These are phyloP conservation scores for Rissa tridactyla DNA, from an alignment of 2,113 vertebrate genomes.

Conservation along the genomic window DNA sequence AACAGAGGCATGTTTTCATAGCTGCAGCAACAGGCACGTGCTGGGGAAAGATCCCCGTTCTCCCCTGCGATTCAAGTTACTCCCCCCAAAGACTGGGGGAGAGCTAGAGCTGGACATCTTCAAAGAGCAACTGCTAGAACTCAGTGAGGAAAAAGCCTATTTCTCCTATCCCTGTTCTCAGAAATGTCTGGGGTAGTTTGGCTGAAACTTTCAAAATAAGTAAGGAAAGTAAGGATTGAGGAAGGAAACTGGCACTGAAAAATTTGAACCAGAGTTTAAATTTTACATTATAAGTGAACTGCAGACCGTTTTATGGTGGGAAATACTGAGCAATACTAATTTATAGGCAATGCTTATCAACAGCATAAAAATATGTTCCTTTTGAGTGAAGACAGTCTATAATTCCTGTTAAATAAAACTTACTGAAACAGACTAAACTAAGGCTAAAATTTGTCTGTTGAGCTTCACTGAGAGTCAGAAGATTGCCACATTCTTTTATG, in stretches of 20 bases:
- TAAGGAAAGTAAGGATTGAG: neutral
- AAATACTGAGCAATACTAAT: neutral
- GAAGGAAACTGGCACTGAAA: neutral
- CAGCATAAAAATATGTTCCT: neutral
- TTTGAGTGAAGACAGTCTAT: neutral
- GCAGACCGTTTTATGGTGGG: neutral
- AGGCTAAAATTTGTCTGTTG: neutral
- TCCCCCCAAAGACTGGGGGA: neutral
- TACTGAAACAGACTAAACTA: constrained; percentile 14
- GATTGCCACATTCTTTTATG: neutral
- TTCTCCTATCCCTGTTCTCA: neutral
- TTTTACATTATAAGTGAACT: neutral
- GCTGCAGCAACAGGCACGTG: neutral
- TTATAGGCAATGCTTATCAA: neutral
- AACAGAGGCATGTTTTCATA: neutral
- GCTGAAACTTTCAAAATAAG: neutral
- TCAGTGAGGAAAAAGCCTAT: neutral
- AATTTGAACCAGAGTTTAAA: neutral
- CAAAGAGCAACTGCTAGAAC: neutral
- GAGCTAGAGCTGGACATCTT: neutral
- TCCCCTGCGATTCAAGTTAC: neutral
- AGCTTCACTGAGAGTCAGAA: neutral
- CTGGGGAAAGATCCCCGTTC: neutral
- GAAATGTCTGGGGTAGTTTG: neutral
- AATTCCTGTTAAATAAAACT: neutral